Evolutionary conservation across 2,113 vertebrate species (phyloP), one percentile per base, ranked within the genome.

Genomic region (Syngnathoides biaculeatus): DNA sequence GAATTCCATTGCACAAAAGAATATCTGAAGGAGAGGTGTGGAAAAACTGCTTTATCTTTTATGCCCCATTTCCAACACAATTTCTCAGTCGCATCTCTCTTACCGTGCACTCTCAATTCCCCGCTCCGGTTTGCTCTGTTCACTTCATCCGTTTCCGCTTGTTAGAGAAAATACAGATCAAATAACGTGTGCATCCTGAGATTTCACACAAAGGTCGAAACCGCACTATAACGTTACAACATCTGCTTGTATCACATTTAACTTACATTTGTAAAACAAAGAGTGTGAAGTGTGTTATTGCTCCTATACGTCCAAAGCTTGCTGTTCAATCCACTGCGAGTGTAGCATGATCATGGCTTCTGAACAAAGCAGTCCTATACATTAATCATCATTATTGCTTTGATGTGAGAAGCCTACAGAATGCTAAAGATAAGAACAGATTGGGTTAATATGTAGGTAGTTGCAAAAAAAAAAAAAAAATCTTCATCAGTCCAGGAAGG

Each of bases 301-400:
- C 74, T 71, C 73, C 73, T 73, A 50, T 42, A 72, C 67, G 73
- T 71, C 72, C 71, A 62, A 72, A 85, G 71, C 73, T 75, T 78
- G 81, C 72, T 69, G 35, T 72, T 81, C 73, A 43, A 52, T 80
- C 53, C 63, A 70, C 63, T 68, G 68, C 65, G 80, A 69, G 73
- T 27, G 69, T 75, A 79, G 79, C 64, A 48, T 69, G 77, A 42
- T 74, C 71, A 79, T 77, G 69, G 71, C 78, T 81, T 75, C 76
- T 64, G 48, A 62, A 81, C 60, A 39, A 78, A 71, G 84, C 85
- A 73, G 68, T 74, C 84, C 58, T 65, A 71, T 43, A 68, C 80
- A 69, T 73, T 77, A 81, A 79, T 78, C 43, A 72, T 78, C 40
- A 81, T 89, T 91, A 90, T 91, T 91, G 89, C 89, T 90, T 82